Percentiles rank a stretch among this genome's conserved stretches.
Conservation (phyloP, 2,888 invertebrate species). For the Agrotis segetum region DNA sequence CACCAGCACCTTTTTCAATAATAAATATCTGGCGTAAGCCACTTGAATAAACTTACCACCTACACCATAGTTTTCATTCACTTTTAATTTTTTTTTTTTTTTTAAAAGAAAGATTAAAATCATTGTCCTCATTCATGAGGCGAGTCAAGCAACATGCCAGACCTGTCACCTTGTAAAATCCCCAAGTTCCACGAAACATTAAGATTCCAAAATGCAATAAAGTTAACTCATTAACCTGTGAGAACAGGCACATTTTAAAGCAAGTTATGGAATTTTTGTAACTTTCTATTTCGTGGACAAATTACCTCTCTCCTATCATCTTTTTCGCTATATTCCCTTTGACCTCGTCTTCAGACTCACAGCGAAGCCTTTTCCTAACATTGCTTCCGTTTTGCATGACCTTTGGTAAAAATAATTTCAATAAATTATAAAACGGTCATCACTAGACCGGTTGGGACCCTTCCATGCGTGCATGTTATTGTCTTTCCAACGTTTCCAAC, state of each 20-base stretch:
- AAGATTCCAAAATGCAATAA: conserved; percentile 12
- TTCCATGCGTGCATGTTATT: not conserved
- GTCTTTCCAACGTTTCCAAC: not conserved
- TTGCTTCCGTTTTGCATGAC: conserved; percentile 71
- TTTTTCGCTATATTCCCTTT: conserved; percentile 82
- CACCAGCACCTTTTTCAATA: conserved; percentile 22
- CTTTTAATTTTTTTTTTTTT: not conserved
- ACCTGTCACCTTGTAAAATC: conserved; percentile 47
- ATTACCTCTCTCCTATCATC: conserved; percentile 78
- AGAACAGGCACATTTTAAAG: conserved; percentile 3
- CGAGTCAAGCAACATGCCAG: conserved; percentile 48
- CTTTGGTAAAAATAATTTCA: conserved; percentile 62
- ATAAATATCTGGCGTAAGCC: not conserved
- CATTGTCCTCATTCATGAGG: not conserved
- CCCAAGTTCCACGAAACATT: conserved; percentile 43
- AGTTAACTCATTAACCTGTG: not conserved
- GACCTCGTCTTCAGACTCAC: conserved; percentile 77
- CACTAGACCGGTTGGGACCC: not conserved
- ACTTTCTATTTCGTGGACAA: conserved; percentile 42
- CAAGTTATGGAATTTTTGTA: not conserved
- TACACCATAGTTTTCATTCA: conserved; percentile 25
- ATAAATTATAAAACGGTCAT: not conserved
- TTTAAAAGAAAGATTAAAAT: not conserved
- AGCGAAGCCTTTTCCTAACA: conserved; percentile 80
- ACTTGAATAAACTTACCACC: conserved; percentile 35